Evolutionary conservation across 2,113 vertebrate species (phyloP), one percentile per base, ranked within the genome.

Genomic region (Tachysurus vachellii): DNA sequence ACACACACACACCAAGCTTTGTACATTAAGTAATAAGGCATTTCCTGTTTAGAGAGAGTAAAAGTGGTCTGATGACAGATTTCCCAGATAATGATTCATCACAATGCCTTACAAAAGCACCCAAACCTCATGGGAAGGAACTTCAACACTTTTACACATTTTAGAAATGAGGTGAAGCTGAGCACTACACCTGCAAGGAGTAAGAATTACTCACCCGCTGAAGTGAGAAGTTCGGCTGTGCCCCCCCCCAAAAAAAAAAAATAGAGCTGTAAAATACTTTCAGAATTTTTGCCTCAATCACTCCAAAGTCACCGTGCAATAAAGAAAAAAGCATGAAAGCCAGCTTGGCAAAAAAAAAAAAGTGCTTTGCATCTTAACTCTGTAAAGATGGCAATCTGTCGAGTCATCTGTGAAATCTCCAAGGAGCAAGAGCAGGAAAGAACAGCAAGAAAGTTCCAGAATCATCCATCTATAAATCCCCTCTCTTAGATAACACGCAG

Each of bases 361-460:
- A 36, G 71, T 12, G 87, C 77, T 91, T 68, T 66, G 31, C 84
- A 77, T 86, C 90, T 89, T 80, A 86, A 89, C 70, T 82, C 56
- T 91, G 91, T 86, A 90, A 91, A 71, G 77, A 88, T 79, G n/a
- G 91, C 93, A 93, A 94, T 93, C 92, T 93, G 93, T 93, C 88
- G 83, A 86, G 88, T 92, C 91, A 92, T 94, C 92, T 93, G 91
- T n/a, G 59, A 87, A 89, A 83, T 85, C 84, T 84, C 89, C 87
- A 80, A 90, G 80, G 77, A 75, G 75, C 71, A 73, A 84, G 81
- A 88, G 73, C 14, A 88, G 89, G 44, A 50, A 86, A 89, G 82
- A 92, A 93, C 90, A 90, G 87, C 90, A 86, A 26, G 89, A 92
- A 92, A 90, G 90, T 91, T 91, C 90, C 93, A 92, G 89, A 85